These are phyloP conservation scores for Eremophila alpestris DNA, from an alignment of 2,797 vertebrate genomes.

Conservation along the genomic window DNA sequence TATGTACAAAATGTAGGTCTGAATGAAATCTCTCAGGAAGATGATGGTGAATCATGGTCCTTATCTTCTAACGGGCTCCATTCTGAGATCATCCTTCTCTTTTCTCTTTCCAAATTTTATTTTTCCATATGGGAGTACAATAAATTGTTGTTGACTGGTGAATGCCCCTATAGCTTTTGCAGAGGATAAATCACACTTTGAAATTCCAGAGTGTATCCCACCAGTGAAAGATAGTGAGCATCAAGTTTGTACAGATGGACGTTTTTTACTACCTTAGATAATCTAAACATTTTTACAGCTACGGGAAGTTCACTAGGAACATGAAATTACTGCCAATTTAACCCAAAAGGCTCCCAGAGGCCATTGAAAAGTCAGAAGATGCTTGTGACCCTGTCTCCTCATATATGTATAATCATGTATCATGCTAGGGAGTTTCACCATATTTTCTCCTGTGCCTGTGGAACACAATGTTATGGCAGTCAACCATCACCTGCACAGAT, in stretches of 20 bases:
- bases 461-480: background rate
- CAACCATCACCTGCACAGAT: background rate
- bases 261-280: background rate
- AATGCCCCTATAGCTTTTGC: background rate
- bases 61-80: constrained; percentile 10
- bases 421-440: background rate
- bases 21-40: background rate
- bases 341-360: background rate
- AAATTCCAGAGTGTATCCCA: background rate
- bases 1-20: background rate
- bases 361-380: background rate
- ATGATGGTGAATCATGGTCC: background rate
- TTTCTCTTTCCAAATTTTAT: constrained; percentile 39
- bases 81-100: constrained; percentile 40
- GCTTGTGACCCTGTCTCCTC: background rate
- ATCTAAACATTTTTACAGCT: background rate
- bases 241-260: background rate
- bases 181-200: constrained; percentile 42
- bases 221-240: background rate
- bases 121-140: constrained; percentile 30
- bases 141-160: constrained; percentile 48
- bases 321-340: background rate
- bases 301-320: background rate
- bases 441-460: background rate
- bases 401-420: accelerated